phyloP scores from a whole-genome alignment of 1,140 invertebrate species.

The Cydia amplana region DNA sequence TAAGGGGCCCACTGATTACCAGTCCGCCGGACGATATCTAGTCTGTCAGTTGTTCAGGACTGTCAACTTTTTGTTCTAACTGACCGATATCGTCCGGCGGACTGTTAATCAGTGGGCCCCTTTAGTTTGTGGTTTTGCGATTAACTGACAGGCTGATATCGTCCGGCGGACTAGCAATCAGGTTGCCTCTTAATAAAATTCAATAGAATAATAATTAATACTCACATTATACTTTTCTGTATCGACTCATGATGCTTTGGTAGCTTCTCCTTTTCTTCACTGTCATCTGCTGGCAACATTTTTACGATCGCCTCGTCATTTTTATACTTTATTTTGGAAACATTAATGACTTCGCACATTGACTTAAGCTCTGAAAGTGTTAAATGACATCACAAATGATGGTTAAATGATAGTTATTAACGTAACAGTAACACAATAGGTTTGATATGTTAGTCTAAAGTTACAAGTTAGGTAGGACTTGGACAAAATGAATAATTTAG shows the following conservation, averaged over 20 bases:
- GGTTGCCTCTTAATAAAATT: no score
- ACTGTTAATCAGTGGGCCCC: no score
- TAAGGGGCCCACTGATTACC: no score
- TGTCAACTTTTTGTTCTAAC: no score
- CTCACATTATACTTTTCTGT: conserved; percentile 71
- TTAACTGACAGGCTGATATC: no score
- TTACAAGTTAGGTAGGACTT: neutral
- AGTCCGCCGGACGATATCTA: no score
- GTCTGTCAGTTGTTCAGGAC: no score
- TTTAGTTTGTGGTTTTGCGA: no score
- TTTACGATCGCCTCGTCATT: conserved; percentile 59
- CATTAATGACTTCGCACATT: conserved; percentile 48
- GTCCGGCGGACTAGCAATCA: no score
- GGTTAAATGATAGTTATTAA: neutral
- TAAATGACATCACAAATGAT: conserved; percentile 21
- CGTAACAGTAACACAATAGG: neutral
- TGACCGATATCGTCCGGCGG: no score
- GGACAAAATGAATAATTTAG: neutral
- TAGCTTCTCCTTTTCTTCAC: conserved; percentile 45
- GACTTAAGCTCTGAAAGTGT: conserved; percentile 50
- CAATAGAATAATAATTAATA: conserved; percentile 27
- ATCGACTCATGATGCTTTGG: conserved; percentile 57
- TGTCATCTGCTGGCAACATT: conserved; percentile 67
- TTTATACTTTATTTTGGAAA: conserved; percentile 48
- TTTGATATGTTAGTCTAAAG: neutral